These are phyloP conservation scores for Cylas formicarius DNA, from an alignment of 1,140 invertebrate genomes.

Conservation along the genomic window DNA sequence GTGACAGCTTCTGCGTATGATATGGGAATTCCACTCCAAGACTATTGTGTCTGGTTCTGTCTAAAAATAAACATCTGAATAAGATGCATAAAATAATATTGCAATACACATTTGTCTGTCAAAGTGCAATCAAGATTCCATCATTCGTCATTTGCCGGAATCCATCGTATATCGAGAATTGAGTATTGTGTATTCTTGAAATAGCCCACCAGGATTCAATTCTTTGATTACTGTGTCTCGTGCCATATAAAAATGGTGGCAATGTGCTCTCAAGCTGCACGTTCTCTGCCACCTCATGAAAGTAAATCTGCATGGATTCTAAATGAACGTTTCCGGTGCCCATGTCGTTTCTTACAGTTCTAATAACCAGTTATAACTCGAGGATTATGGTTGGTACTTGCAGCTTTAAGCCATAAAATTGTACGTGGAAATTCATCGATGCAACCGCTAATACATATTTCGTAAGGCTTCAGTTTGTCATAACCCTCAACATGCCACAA, in stretches of 20 bases:
- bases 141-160: no score
- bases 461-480: constrained; percentile 17
- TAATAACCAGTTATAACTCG: constrained; percentile 8
- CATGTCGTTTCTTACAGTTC: constrained; percentile 4
- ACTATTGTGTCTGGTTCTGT: no score
- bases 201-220: constrained; percentile 18
- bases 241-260: constrained; percentile 10
- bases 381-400: constrained; percentile 1
- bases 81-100: no score
- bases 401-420: constrained; percentile 14
- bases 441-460: constrained; percentile 14
- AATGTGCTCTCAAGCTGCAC: background rate
- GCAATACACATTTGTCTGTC: no score
- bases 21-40: no score
- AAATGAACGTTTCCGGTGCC: constrained; percentile 10
- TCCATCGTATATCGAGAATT: no score
- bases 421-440: constrained; percentile 17
- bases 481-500: constrained; percentile 17
- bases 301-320: background rate
- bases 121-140: no score
- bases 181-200: no score
- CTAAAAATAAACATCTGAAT: no score
- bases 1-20: no score
- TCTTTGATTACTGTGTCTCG: constrained; percentile 8
- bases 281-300: background rate